phyloP scores from a whole-genome alignment of 2,888 invertebrate genomes.

The Lasius platythorax region DNA sequence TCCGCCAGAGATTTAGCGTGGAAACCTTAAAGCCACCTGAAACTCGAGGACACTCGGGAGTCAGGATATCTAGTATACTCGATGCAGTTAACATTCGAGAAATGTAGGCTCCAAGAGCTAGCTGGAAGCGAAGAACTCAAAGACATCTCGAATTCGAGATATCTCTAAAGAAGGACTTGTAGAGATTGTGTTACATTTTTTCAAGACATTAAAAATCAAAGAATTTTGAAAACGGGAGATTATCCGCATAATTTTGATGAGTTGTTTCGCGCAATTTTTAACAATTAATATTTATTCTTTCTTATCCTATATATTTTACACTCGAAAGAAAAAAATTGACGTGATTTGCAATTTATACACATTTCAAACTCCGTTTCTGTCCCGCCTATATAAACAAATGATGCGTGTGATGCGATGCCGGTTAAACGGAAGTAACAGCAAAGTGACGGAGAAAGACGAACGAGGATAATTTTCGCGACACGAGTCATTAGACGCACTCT shows the following conservation, averaged over 20 bases:
- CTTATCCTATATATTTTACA: background rate
- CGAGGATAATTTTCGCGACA: constrained; percentile 61
- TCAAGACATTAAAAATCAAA: background rate
- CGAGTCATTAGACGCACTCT: constrained; percentile 67
- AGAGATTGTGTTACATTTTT: background rate
- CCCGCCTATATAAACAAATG: constrained; percentile 9
- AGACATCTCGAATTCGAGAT: background rate
- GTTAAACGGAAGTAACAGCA: constrained; percentile 26
- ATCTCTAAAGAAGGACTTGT: background rate
- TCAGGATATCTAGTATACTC: constrained; percentile 15
- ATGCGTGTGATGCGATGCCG: constrained; percentile 20
- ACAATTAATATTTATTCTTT: background rate
- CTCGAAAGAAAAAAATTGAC: background rate
- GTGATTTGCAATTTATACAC: background rate
- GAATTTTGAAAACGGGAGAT: background rate
- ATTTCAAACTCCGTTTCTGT: background rate
- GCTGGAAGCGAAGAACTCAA: background rate
- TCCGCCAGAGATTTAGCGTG: background rate
- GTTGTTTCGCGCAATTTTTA: background rate
- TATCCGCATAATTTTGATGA: background rate
- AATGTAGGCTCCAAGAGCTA: background rate
- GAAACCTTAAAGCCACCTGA: background rate
- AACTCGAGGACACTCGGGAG: constrained; percentile 4
- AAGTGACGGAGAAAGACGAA: constrained; percentile 17
- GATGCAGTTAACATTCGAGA: constrained; percentile 26